phyloP scores from a whole-genome alignment of 2,888 invertebrate genomes.

The Campopleginae sp. region DNA sequence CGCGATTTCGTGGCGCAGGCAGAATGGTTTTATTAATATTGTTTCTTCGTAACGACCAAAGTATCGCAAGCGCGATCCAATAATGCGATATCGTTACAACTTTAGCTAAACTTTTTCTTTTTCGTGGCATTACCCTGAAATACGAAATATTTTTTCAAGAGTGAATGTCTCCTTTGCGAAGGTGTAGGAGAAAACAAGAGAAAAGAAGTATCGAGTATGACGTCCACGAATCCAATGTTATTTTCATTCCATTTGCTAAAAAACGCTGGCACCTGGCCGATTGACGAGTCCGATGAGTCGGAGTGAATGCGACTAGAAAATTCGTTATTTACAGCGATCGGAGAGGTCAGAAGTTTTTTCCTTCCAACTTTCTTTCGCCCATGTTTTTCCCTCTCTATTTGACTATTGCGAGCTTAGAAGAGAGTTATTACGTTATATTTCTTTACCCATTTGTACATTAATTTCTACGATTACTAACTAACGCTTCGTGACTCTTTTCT shows the following conservation, averaged over 20 bases:
- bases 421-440: constrained; percentile 35
- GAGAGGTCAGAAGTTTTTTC: constrained; percentile 35
- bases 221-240: constrained; percentile 35
- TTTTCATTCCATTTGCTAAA: constrained; percentile 58
- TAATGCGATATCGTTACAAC: neutral
- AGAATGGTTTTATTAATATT: constrained; percentile 14
- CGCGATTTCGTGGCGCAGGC: neutral
- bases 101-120: constrained; percentile 16
- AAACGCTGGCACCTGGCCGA: constrained; percentile 36
- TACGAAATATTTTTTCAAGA: neutral
- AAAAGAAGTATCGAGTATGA: constrained; percentile 18
- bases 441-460: constrained; percentile 63
- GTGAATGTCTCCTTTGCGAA: constrained; percentile 7
- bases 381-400: neutral
- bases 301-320: neutral
- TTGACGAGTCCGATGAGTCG: neutral
- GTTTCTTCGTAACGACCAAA: constrained; percentile 48
- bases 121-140: constrained; percentile 38
- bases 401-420: constrained; percentile 51
- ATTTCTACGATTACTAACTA: constrained; percentile 49
- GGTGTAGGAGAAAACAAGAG: constrained; percentile 1
- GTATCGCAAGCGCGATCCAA: constrained; percentile 43
- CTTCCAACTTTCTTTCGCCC: constrained; percentile 2
- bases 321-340: neutral
- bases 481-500: constrained; percentile 26